Percentiles rank a stretch among this genome's conserved stretches.
phyloP scores from a whole-genome alignment of 2,888 invertebrate species.

The Caenorhabditis uteleia region DNA sequence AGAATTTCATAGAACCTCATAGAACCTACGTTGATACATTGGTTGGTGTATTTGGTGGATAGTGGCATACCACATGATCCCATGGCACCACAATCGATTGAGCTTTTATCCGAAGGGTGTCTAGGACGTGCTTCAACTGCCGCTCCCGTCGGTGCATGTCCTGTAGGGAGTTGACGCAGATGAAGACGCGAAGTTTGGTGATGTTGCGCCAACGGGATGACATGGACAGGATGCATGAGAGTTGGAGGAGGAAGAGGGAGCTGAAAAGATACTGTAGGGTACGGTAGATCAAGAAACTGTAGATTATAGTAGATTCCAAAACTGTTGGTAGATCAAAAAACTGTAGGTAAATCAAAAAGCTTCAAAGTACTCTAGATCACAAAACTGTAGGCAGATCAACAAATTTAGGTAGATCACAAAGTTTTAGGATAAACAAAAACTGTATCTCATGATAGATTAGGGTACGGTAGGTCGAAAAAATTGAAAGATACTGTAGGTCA shows the following conservation, averaged over 20 bases:
- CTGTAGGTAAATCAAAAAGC: no score
- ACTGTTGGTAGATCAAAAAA: no score
- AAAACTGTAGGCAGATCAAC: no score
- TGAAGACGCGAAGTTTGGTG: constrained; percentile 79
- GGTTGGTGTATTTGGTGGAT: constrained; percentile 31
- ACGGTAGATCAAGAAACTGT: no score
- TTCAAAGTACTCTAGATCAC: no score
- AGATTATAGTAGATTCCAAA: no score
- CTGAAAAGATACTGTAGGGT: no score
- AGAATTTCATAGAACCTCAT: background rate
- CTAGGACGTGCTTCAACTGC: constrained; percentile 75
- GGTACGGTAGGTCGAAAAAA: no score
- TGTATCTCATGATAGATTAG: no score
- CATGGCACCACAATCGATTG: constrained; percentile 76
- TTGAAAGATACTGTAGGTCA: no score
- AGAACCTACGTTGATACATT: constrained; percentile 21
- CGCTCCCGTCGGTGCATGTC: constrained; percentile 69
- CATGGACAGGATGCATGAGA: constrained; percentile 82
- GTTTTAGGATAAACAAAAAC: no score
- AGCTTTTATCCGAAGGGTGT: constrained; percentile 85
- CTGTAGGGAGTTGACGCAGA: constrained; percentile 76
- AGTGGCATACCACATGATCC: constrained; percentile 72
- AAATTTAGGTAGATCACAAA: no score
- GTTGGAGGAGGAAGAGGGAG: constrained; percentile 91
- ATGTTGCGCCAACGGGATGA: constrained; percentile 85